Evolutionary conservation across 2,113 vertebrate genomes (phyloP).

Genomic region (Microcebus ravelobensis): DNA sequence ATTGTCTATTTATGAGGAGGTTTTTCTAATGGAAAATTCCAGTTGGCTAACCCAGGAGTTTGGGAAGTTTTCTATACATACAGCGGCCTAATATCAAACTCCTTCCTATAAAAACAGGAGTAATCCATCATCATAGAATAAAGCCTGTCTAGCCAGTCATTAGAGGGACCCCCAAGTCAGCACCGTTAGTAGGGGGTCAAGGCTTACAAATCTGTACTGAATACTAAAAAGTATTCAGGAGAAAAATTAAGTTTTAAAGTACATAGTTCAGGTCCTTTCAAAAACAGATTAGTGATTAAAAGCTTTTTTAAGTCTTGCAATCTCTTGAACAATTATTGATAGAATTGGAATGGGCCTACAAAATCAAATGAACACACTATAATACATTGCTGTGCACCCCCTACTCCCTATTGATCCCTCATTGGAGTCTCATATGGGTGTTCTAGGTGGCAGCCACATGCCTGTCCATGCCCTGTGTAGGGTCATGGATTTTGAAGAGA

Average conservation of each 20-base stretch:
- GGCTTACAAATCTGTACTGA: conserved; percentile 81
- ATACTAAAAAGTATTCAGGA: conserved; percentile 85
- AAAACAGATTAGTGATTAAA: conserved; percentile 87
- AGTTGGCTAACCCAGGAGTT: neutral
- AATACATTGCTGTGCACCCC: conserved; percentile 74
- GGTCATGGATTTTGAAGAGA: conserved; percentile 68
- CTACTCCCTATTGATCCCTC: neutral
- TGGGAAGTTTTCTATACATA: conserved; percentile 64
- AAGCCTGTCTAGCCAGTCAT: conserved; percentile 73
- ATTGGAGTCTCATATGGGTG: conserved; percentile 10
- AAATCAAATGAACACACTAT: conserved; percentile 83
- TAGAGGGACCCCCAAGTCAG: conserved; percentile 82
- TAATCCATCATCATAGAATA: conserved; percentile 40
- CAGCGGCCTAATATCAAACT: conserved; percentile 76
- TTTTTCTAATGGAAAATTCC: conserved; percentile 39
- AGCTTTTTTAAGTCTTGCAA: conserved; percentile 84
- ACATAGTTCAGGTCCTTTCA: conserved; percentile 76
- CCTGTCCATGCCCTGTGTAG: conserved; percentile 73
- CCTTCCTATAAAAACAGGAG: conserved; percentile 71
- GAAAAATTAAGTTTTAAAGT: conserved; percentile 87
- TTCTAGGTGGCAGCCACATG: conserved; percentile 77
- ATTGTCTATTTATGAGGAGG: neutral
- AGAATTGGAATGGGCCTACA: conserved; percentile 84
- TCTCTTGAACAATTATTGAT: conserved; percentile 85
- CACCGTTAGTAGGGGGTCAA: conserved; percentile 81